Evolutionary conservation across 1,140 invertebrate genomes (phyloP), one percentile per base, ranked within the genome.

Genomic region (Chironomus striatipennis): DNA sequence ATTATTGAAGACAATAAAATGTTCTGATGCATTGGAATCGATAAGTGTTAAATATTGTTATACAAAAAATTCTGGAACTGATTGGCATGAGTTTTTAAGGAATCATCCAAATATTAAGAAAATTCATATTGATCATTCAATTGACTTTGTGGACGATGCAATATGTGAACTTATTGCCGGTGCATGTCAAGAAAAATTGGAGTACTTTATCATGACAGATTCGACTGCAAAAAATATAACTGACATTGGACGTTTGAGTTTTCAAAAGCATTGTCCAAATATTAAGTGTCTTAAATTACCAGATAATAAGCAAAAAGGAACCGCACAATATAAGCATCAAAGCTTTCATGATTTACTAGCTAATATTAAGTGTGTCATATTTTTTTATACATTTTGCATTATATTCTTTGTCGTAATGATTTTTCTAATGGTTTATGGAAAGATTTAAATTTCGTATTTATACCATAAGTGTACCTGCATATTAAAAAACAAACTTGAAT

Each of bases 281-380:
- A 3, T 70, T 0, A 20, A 20, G 18, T 12, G 17, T 6, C 7
- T 70, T 3, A 70, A 70, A 5, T 20, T 70, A 10, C n/a, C 65
- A 9, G 65, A 70, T 18, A 34, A 34, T 34, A 70, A 18, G 10
- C 65, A 15, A 70, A 18, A 4, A 0, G 1, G 18, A 20, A 21
- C 8, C 5, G 3, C 65, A 70, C 65, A 20, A 70, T 18, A 70
- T 20, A 70, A 70, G 6, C 17, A 70, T 70, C 65, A 70, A 70
- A 18, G n/a, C 9, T 70, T 70, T 70, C 65, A 70, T 21, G 65
- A 70, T 20, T 21, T 70, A 17, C 65, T 70, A 3, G 65, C 65
- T 20, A 70, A 70, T 70, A 18, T 70, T 18, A 70, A 70, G 10
- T 70, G 65, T 70, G 65, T 70, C 18, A 70, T 70, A 70, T 70